Base-by-base conservation (phyloP, 2,113 vertebrate genomes). In the Aix galericulata region DNA sequence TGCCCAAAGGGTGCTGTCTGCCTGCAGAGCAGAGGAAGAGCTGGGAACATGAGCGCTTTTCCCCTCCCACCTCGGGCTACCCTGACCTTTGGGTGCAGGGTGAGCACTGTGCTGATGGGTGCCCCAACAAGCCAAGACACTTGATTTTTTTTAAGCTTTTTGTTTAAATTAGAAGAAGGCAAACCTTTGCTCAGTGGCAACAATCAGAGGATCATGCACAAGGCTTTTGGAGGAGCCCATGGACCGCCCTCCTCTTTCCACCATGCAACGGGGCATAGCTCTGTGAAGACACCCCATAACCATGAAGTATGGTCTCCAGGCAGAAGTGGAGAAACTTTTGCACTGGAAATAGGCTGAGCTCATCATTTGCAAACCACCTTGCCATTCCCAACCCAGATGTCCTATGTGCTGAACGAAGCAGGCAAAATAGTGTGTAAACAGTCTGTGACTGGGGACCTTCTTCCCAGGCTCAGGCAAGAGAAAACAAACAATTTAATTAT, bases 1-100 rank as follows among this genome's bases (percentile, higher is more conserved):
- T 7, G 0, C 1, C 26, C 16, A 21, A 48, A 44, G 53, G 68
- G 46, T 18, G 46, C 0, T 6, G 23, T 75, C 20, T 62, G 29
- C 18, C 18, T 0, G 0, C 0, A 7, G 44, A 80, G 72, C 8
- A 34, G 72, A 53, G 36, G 0, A 53, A 23, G 17, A 83, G 27
- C 16, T 59, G 59, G 31, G 21, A 52, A 40, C 27, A 13, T 36
- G 31, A 7, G 0, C 0, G 1, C 7, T 68, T 72, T 13, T 34
- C 50, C 29, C 48, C 5, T 31, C 21, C 17, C 9, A 16, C 18
- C 40, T 34, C 40, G 44, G 36, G n/a, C 32, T 29, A 67, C 9
- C 8, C 15, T 12, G 6, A 38, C 38, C 26, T 78, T 42, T 66
- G 34, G 67, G 21, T 10, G 29, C 50, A 58, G 67, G 40, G 46